These are phyloP conservation scores for Aphidoletes aphidimyza DNA, from an alignment of 2,888 invertebrate genomes.

Conservation along the genomic window DNA sequence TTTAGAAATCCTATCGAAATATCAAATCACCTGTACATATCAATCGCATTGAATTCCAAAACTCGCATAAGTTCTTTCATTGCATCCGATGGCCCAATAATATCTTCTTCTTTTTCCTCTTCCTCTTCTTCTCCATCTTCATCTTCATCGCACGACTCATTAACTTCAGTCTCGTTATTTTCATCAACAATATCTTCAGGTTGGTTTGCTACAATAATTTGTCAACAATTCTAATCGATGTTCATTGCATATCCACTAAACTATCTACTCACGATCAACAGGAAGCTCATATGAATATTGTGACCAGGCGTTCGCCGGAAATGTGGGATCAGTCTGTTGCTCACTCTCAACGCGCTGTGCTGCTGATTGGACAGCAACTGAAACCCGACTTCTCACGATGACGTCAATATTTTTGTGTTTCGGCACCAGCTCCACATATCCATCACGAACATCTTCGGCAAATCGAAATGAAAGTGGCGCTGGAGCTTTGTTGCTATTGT, in stretches of 20 bases:
- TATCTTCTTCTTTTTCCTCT: slow-evolving; percentile 59
- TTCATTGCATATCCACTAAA: no score
- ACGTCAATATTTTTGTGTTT: slow-evolving; percentile 70
- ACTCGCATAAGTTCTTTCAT: slow-evolving; percentile 62
- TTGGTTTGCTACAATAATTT: background rate
- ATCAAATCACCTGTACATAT: slow-evolving; percentile 64
- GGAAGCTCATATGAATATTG: slow-evolving; percentile 71
- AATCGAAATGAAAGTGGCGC: slow-evolving; percentile 70
- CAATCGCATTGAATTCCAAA: slow-evolving; percentile 66
- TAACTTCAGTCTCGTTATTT: slow-evolving; percentile 58
- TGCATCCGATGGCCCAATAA: slow-evolving; percentile 62
- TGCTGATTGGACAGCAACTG: slow-evolving; percentile 71
- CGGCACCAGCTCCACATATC: slow-evolving; percentile 74
- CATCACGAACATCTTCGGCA: slow-evolving; percentile 72
- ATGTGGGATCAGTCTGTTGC: slow-evolving; percentile 76
- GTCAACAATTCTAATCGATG: background rate
- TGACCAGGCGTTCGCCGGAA: slow-evolving; percentile 76
- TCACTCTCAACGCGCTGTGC: slow-evolving; percentile 67
- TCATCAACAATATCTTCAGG: background rate
- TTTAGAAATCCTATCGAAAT: background rate
- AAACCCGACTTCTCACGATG: slow-evolving; percentile 70
- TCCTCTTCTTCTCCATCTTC: slow-evolving; percentile 54
- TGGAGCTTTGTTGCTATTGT: slow-evolving; percentile 68
- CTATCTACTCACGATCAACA: slow-evolving; percentile 55
- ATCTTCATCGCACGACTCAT: slow-evolving; percentile 52